phyloP scores from a whole-genome alignment of 2,888 invertebrate genomes.

The Temnothorax rugatulus region DNA sequence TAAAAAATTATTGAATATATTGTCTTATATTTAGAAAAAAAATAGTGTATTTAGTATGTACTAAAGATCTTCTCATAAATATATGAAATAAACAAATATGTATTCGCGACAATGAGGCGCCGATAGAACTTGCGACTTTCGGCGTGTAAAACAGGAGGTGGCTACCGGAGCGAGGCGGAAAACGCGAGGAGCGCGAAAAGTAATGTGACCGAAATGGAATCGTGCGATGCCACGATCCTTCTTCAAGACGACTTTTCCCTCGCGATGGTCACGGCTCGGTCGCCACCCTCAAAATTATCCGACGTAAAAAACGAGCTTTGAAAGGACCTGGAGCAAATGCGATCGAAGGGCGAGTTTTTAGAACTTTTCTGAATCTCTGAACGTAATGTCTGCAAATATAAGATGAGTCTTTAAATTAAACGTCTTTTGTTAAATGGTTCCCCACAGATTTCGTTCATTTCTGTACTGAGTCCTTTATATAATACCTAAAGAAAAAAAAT shows the following conservation, averaged over 20 bases:
- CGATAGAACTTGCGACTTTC: slow-evolving; percentile 23
- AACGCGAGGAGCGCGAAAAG: slow-evolving; percentile 60
- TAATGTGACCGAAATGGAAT: slow-evolving; percentile 50
- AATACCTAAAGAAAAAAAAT: background rate
- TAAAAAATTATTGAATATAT: background rate
- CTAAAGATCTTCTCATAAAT: background rate
- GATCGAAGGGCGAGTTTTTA: slow-evolving; percentile 34
- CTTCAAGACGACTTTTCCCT: slow-evolving; percentile 57
- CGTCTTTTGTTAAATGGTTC: background rate
- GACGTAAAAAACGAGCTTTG: slow-evolving; percentile 73
- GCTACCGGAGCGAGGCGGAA: slow-evolving; percentile 23
- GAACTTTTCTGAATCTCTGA: slow-evolving; percentile 40
- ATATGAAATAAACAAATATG: slow-evolving; percentile 26
- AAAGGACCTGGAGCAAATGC: slow-evolving; percentile 62
- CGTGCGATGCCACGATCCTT: slow-evolving; percentile 61
- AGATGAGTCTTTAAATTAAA: slow-evolving; percentile 23
- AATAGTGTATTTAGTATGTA: background rate
- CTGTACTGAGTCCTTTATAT: background rate
- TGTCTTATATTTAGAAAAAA: background rate
- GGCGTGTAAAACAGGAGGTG: slow-evolving; percentile 27
- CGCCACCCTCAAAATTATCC: slow-evolving; percentile 75
- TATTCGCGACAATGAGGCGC: slow-evolving; percentile 24
- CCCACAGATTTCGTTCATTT: background rate
- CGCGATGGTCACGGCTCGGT: slow-evolving; percentile 73
- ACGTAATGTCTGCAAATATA: background rate